Conservation (phyloP, 2,797 vertebrate genomes). For the Sardinella longiceps region DNA sequence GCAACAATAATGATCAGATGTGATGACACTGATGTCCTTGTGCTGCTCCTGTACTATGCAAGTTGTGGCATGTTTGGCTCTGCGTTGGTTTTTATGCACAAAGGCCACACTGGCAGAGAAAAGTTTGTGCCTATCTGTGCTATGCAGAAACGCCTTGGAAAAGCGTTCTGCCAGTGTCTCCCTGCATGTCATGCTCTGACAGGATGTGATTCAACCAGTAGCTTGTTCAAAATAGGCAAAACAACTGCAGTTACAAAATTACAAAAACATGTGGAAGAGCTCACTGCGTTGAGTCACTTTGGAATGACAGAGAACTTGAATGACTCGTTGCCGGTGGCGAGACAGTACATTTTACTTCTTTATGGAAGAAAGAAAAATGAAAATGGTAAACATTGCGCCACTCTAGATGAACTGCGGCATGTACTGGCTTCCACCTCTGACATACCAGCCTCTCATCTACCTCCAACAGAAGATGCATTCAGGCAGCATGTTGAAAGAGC, state of each 20-base stretch:
- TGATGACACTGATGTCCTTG: slow-evolving; percentile 1
- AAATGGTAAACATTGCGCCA: not conserved
- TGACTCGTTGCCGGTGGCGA: not conserved
- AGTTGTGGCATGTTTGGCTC: not conserved
- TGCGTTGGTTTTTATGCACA: no score
- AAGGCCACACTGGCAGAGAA: no score
- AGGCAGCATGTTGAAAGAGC: not conserved
- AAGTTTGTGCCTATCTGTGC: no score
- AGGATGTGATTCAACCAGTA: no score
- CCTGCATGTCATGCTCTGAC: no score
- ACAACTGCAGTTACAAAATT: no score
- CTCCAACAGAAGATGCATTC: not conserved
- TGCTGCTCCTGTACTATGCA: not conserved
- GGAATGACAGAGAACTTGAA: not conserved
- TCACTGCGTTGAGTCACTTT: no score
- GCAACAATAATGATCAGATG: not conserved
- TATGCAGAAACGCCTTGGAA: no score
- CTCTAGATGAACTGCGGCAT: not conserved
- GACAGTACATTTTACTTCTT: not conserved
- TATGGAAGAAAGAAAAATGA: not conserved
- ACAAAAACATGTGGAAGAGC: no score
- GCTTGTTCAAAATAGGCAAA: no score
- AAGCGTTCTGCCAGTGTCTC: no score
- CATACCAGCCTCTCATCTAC: not conserved
- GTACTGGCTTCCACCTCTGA: not conserved